A percentile compares a stretch with the other conserved stretches of the same genome.
Evolutionary conservation across 2,113 vertebrate species (phyloP).

Genomic region (Climacteris rufus): DNA sequence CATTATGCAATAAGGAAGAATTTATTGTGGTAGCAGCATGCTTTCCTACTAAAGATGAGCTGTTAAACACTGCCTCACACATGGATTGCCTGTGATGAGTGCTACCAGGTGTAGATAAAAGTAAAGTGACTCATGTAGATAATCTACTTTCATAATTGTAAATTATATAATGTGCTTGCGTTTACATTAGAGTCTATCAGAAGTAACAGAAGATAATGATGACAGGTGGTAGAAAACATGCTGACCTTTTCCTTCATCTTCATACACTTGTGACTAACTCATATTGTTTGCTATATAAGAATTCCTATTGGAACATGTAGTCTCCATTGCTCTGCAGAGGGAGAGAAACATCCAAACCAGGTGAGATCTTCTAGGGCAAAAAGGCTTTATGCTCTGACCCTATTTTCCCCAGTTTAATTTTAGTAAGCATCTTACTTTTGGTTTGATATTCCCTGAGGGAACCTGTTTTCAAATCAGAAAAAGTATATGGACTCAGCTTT

Average conservation of each 20-base stretch:
- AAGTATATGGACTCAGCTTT: not conserved
- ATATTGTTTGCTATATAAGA: not conserved
- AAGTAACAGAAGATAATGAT: conserved; percentile 60
- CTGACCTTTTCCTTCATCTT: conserved; percentile 64
- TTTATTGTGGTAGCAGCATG: not conserved
- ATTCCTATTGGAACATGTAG: not conserved
- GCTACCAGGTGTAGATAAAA: conserved; percentile 52
- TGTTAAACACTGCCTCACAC: conserved; percentile 7
- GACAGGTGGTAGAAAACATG: conserved; percentile 41
- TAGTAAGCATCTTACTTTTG: not conserved
- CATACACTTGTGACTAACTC: not conserved
- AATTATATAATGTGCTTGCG: conserved; percentile 60
- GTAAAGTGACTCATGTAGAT: conserved; percentile 37
- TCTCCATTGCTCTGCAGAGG: not conserved
- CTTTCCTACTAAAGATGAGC: conserved; percentile 11
- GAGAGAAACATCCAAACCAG: not conserved
- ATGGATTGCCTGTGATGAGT: conserved; percentile 14
- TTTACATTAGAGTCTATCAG: conserved; percentile 61
- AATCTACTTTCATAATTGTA: conserved; percentile 57
- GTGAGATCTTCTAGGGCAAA: not conserved
- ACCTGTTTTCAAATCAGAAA: not conserved
- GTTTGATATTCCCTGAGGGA: not conserved
- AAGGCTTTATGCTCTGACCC: not conserved
- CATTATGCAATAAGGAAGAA: not conserved
- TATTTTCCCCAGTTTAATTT: not conserved